Base-by-base conservation (phyloP, 1,140 invertebrate species). In the Fopius arisanus region DNA sequence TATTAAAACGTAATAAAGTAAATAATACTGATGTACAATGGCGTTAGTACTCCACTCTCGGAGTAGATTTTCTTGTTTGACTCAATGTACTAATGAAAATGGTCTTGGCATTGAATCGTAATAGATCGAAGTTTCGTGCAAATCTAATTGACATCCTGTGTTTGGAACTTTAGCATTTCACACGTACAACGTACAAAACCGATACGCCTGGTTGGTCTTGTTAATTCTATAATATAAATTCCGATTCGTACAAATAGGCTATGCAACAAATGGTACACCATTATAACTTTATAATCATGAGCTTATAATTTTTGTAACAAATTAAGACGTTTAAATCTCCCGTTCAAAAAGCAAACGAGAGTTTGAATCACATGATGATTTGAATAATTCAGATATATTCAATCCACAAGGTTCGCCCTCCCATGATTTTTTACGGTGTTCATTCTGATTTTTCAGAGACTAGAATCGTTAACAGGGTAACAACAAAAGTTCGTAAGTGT, bases 81-180 rank as follows among this genome's bases (percentile, higher is more conserved):
- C 3, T 7, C 33, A 37, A 3, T 37, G 9, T 37, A 37, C 33
- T 10, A 37, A 37, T 37, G 7, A 37, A 37, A 37, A 37, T 37
- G 9, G 33, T 37, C 33, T 37, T 37, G 33, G 1, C 33, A 37
- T 37, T 37, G 33, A 2, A 19, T 26, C 41, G 43, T 2, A 71
- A 65, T 37, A 40, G 37, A 21, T 37, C 29, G n/a, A 29, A 37
- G 23, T 19, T 71, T 67, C 37, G n/a, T 65, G 70, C 70, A 65
- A 70, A 37, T 71, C 70, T 71, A 71, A 71, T 71, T 71, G 70
- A 71, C 59, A 71, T 71, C 40, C 31, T 63, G 70, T 71, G 54
- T 3, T 29, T 72, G 23, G 54, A 66, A 48, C 37, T 65, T 43
- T 40, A 19, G 21, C n/a, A 37, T 72, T 72, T 23, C 63, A 72